Base-by-base conservation (phyloP, 1,140 invertebrate genomes). In the Tetraneura akinire region DNA sequence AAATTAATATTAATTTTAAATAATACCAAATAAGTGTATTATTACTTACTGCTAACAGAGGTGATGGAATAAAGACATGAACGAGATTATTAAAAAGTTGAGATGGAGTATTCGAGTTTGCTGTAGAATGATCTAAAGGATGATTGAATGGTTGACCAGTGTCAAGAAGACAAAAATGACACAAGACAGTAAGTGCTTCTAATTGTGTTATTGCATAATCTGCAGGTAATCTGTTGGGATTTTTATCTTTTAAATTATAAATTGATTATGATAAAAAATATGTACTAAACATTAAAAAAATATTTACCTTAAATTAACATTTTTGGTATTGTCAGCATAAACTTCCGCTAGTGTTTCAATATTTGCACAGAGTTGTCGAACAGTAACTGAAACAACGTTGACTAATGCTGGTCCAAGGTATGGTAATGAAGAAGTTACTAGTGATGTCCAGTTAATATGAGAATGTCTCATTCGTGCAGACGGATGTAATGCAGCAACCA, bases 141-240 rank as follows among this genome's bases (percentile, higher is more conserved):
- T 91, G 90, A 83, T 90, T 90, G 26, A 90, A 88, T 9, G 88
- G 89, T 81, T 89, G 89, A 9, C 88, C 89, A 62, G 89, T 89
- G 85, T 96, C 93, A 81, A 96, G 86, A 18, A 96, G 86, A 83
- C 94, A 96, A 85, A 94, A 96, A 85, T 96, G 94, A 83, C 93
- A 90, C 9, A 96, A 86, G 51, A 93, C 91, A 1, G 93, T 95
- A 74, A 96, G 85, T 0, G 93, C 92, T 86, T 96, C 93, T 80
- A 96, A 85, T 84, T 94, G 89, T 0, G 89, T 93, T 1, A 94
- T 88, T 1, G 93, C 89, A 85, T 96, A 95, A 86, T 96, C 94
- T 1, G 92, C 90, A 3, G 92, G 92, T 45, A 86, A 81, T 37
- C 85, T 85, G 70, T 37, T 4, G 32, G n/a, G n/a, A n/a, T n/a